Percentiles rank a stretch among this genome's conserved stretches.
Conservation (phyloP, 2,113 vertebrate genomes). For the Macrotis lagotis region DNA sequence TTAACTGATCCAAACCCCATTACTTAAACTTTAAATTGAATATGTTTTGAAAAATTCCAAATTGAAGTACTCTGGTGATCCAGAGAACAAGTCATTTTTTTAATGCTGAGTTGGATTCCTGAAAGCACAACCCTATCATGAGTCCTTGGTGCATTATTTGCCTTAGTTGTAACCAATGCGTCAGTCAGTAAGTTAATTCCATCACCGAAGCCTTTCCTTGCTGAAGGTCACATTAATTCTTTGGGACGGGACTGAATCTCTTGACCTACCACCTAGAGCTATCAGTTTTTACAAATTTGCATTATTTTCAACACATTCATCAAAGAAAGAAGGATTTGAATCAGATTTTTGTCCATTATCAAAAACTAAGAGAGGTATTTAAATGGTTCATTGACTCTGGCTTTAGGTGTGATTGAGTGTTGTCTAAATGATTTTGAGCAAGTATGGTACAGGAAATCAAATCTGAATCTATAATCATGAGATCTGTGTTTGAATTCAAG, state of each 20-base stretch:
- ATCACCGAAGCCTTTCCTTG: not conserved
- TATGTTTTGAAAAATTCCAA: not conserved
- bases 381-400: no score
- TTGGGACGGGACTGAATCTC: not conserved
- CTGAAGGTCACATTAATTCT: not conserved
- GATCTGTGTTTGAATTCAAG: no score
- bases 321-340: no score
- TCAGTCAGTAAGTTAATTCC: not conserved
- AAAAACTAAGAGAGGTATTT: no score
- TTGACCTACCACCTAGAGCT: not conserved
- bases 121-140: not conserved
- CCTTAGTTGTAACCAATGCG: not conserved
- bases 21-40: not conserved
- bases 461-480: no score
- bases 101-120: not conserved
- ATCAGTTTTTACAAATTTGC: no score
- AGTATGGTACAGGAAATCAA: no score
- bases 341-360: no score
- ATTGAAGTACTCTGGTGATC: not conserved
- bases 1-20: not conserved
- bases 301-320: no score
- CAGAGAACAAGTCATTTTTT: not conserved
- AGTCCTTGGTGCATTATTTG: not conserved
- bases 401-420: no score
- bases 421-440: no score